These are phyloP conservation scores for Apus apus DNA, from an alignment of 2,113 vertebrate genomes.

Conservation along the genomic window DNA sequence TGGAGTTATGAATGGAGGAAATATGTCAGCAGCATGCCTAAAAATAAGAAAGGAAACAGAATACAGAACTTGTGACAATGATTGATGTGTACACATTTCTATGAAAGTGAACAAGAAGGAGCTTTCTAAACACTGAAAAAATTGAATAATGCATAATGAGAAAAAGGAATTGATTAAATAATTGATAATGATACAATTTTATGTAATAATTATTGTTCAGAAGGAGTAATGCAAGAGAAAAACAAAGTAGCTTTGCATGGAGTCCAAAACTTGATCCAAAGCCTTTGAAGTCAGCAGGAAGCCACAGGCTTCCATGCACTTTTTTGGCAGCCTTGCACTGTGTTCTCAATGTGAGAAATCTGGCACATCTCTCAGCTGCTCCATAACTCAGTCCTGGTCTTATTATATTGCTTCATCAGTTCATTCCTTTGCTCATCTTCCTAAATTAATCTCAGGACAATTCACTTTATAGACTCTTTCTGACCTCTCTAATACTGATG, in stretches of 20 bases:
- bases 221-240: background rate
- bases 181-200: background rate
- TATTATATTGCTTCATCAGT: background rate
- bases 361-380: background rate
- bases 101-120: background rate
- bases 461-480: slow-evolving; percentile 6
- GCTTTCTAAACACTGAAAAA: background rate
- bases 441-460: slow-evolving; percentile 36
- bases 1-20: background rate
- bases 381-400: background rate
- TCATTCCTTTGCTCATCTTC: background rate
- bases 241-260: background rate
- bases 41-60: slow-evolving; percentile 24
- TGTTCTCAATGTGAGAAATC: background rate
- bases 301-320: background rate
- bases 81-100: background rate
- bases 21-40: background rate
- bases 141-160: background rate
- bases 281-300: slow-evolving; percentile 16
- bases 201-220: background rate
- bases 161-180: background rate
- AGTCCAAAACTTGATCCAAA: slow-evolving; percentile 5
- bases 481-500: background rate
- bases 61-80: background rate
- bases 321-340: background rate